Percentiles rank a stretch among this genome's conserved stretches.
phyloP scores from a whole-genome alignment of 2,888 invertebrate species.

The Cryptocheilus praepositus region DNA sequence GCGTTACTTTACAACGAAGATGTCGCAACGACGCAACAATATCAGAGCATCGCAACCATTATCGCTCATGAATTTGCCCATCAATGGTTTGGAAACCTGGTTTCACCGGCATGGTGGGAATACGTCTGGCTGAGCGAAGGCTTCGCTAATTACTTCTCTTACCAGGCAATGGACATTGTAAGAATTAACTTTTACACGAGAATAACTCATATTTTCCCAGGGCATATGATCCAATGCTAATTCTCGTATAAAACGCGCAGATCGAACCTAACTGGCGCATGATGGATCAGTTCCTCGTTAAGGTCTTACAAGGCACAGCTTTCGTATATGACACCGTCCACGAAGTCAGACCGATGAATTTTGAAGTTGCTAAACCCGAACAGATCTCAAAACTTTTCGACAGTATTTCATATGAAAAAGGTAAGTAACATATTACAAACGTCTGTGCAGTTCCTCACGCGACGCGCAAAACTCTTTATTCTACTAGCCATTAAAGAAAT shows the following conservation, averaged over 20 bases:
- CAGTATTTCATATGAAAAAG: constrained; percentile 80
- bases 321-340: constrained; percentile 72
- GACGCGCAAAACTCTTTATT: too few relatives aligned
- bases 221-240: not conserved
- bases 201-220: not conserved
- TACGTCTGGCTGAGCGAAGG: constrained; percentile 76
- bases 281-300: constrained; percentile 77
- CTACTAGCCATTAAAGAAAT: too few relatives aligned
- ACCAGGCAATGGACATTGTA: constrained; percentile 68
- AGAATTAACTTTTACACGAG: constrained; percentile 16
- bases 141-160: constrained; percentile 77
- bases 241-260: constrained; percentile 23
- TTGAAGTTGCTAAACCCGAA: constrained; percentile 74
- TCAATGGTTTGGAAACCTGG: constrained; percentile 76
- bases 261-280: constrained; percentile 65
- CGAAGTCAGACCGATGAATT: constrained; percentile 77
- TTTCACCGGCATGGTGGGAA: constrained; percentile 73
- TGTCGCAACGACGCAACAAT: constrained; percentile 32
- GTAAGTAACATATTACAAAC: constrained; percentile 68
- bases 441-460: too few relatives aligned
- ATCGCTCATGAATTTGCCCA: constrained; percentile 78
- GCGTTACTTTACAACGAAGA: constrained; percentile 47
- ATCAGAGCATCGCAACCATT: constrained; percentile 51
- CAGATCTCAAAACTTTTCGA: constrained; percentile 78
- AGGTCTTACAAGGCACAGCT: constrained; percentile 73